A percentile compares a stretch with the other conserved stretches of the same genome.
These are phyloP conservation scores for Pteropus alecto DNA, from an alignment of 2,113 vertebrate species.

Conservation along the genomic window DNA sequence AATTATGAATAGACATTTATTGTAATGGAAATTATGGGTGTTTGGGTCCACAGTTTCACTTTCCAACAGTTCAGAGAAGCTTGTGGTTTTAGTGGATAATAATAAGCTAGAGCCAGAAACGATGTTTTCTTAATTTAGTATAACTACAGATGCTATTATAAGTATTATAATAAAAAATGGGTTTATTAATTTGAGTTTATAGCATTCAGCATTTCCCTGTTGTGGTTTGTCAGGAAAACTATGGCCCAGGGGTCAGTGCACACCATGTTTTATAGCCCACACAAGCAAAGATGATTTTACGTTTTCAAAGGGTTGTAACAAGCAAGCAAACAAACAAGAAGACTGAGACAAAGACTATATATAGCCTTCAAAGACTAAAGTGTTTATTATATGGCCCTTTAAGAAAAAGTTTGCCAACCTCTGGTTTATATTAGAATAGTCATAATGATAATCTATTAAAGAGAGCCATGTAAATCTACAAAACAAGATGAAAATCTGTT, in stretches of 20 bases:
- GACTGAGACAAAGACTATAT: not conserved
- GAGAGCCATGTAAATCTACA: not conserved
- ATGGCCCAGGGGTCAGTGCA: not conserved
- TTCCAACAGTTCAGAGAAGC: slow-evolving; percentile 13
- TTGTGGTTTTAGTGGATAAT: slow-evolving; percentile 19
- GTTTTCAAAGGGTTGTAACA: slow-evolving; percentile 1
- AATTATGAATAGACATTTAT: not conserved
- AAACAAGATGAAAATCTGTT: slow-evolving; percentile 35
- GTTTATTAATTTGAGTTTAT: not conserved
- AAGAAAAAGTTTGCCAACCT: not conserved
- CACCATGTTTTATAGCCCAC: not conserved
- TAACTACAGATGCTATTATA: not conserved
- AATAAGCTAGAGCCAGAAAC: not conserved
- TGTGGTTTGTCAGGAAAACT: not conserved
- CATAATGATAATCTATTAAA: not conserved
- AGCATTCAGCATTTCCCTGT: not conserved
- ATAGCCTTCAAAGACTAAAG: not conserved
- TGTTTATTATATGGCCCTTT: slow-evolving; percentile 23
- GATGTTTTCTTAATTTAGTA: slow-evolving; percentile 32
- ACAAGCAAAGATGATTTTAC: slow-evolving; percentile 20
- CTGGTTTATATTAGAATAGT: slow-evolving; percentile 16
- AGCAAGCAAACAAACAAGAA: not conserved
- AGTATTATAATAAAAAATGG: not conserved
- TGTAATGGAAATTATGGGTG: slow-evolving; percentile 45
- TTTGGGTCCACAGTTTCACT: slow-evolving; percentile 44